phyloP scores from a whole-genome alignment of 2,888 invertebrate genomes.

The Parthenolecanium corni region DNA sequence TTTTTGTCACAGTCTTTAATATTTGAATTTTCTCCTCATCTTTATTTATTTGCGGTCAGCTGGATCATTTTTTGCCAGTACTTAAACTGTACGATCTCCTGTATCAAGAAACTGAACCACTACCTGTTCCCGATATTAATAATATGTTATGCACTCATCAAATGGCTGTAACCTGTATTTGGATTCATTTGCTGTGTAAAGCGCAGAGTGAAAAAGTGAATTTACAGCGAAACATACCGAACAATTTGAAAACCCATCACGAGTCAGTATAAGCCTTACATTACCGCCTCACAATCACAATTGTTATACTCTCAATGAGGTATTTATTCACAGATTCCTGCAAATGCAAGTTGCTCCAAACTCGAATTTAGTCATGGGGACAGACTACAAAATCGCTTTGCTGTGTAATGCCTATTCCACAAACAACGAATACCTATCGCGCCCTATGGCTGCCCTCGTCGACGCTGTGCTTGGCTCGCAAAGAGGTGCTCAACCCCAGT shows the following conservation, averaged over 20 bases:
- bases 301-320: neutral
- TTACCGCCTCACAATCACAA: neutral
- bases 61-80: slow-evolving; percentile 78
- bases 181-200: slow-evolving; percentile 91
- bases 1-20: neutral
- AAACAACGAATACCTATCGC: slow-evolving; percentile 77
- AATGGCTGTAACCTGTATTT: slow-evolving; percentile 91
- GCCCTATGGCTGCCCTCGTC: slow-evolving; percentile 83
- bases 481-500: slow-evolving; percentile 43
- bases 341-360: slow-evolving; percentile 20
- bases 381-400: slow-evolving; percentile 80
- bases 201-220: slow-evolving; percentile 69
- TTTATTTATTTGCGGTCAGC: slow-evolving; percentile 38
- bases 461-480: slow-evolving; percentile 62
- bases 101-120: slow-evolving; percentile 81
- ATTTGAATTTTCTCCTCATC: neutral
- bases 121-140: slow-evolving; percentile 78
- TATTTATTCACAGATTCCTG: slow-evolving; percentile 5
- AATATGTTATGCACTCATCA: slow-evolving; percentile 76
- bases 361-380: slow-evolving; percentile 51
- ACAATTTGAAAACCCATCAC: slow-evolving; percentile 67
- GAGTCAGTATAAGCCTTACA: slow-evolving; percentile 47
- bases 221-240: slow-evolving; percentile 63
- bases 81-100: slow-evolving; percentile 81
- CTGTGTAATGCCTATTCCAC: slow-evolving; percentile 93